Evolutionary conservation across 2,797 vertebrate species (phyloP).

Genomic region (Natrix natrix): DNA sequence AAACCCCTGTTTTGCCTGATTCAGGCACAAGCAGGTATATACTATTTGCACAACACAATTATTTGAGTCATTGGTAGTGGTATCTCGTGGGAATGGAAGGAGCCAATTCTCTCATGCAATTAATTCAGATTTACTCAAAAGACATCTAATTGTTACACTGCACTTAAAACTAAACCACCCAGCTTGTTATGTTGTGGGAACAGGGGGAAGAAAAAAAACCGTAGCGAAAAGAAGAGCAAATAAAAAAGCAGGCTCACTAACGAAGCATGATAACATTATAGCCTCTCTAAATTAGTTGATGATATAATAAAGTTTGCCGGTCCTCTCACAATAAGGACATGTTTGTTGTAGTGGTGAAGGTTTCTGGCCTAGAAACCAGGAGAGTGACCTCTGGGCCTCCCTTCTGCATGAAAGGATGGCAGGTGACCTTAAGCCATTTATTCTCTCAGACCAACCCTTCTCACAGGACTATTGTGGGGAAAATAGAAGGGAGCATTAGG

Average conservation of each 20-base stretch:
- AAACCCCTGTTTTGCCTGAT: neutral
- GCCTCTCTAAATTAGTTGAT: neutral
- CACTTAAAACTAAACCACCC: neutral
- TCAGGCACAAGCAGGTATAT: neutral
- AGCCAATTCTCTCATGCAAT: neutral
- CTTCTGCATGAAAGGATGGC: neutral
- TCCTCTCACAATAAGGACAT: neutral
- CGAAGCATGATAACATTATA: neutral
- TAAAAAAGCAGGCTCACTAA: neutral
- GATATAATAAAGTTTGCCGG: neutral
- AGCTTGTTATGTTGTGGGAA: neutral
- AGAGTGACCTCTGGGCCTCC: neutral
- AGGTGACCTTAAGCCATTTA: neutral
- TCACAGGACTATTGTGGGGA: neutral
- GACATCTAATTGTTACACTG: neutral
- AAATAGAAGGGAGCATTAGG: neutral
- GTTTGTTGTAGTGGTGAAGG: neutral
- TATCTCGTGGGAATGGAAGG: neutral
- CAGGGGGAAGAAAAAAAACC: fast-evolving
- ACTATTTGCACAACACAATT: neutral
- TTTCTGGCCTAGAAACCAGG: neutral
- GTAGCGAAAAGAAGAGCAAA: neutral
- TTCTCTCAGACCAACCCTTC: neutral
- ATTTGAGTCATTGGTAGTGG: neutral
- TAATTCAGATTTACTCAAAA: neutral